Evolutionary conservation across 2,888 invertebrate genomes (phyloP).

Genomic region (Pseudococcus viburni): DNA sequence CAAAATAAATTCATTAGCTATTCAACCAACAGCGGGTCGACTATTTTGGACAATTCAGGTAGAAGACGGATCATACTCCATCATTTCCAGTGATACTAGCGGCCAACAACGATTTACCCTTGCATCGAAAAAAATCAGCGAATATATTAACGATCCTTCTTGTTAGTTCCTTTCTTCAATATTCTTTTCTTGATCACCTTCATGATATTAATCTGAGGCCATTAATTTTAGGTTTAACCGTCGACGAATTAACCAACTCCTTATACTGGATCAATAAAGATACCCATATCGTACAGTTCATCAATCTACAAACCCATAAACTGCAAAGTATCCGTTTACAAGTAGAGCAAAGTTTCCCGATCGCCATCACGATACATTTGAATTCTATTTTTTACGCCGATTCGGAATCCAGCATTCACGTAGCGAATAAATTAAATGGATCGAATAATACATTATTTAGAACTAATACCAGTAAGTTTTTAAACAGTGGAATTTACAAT

Average conservation of each 20-base stretch:
- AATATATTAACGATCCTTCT: constrained; percentile 73
- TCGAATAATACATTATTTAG: constrained; percentile 73
- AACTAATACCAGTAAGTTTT: constrained; percentile 75
- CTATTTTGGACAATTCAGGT: constrained; percentile 77
- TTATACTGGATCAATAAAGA: constrained; percentile 82
- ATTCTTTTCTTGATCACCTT: background rate
- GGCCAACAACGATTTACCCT: constrained; percentile 75
- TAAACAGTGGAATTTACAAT: background rate
- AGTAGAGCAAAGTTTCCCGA: constrained; percentile 72
- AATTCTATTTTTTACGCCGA: constrained; percentile 80
- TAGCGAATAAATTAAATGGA: constrained; percentile 76
- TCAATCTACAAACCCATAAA: constrained; percentile 72
- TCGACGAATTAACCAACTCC: constrained; percentile 76
- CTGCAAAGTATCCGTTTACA: constrained; percentile 63
- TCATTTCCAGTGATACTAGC: constrained; percentile 81
- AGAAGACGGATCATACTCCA: constrained; percentile 68
- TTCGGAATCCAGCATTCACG: constrained; percentile 75
- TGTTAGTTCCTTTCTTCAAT: constrained; percentile 1
- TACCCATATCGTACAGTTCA: constrained; percentile 77
- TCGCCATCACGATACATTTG: constrained; percentile 79
- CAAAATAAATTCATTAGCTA: constrained; percentile 74
- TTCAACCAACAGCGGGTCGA: constrained; percentile 81
- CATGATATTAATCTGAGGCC: background rate
- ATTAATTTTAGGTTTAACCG: constrained; percentile 75
- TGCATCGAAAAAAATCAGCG: constrained; percentile 73